Evolutionary conservation across 1,140 invertebrate genomes (phyloP).

Genomic region (Holotrichia oblita): DNA sequence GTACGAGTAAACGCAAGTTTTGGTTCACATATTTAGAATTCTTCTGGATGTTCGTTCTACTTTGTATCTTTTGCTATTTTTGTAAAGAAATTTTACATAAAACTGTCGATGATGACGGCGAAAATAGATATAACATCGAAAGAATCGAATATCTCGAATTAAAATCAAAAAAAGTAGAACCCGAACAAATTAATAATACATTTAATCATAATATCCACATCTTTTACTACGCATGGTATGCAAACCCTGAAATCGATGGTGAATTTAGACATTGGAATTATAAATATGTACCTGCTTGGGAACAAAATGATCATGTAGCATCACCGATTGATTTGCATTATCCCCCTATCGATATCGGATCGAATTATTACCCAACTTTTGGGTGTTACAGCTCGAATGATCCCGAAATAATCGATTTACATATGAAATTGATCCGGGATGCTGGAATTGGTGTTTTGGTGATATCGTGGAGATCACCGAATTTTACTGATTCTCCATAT

Average conservation of each 20-base stretch:
- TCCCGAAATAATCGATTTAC: conserved; percentile 56
- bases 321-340: conserved; percentile 61
- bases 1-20: not conserved
- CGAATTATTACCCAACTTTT: conserved; percentile 63
- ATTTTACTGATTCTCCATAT: conserved; percentile 60
- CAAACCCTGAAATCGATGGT: conserved; percentile 60
- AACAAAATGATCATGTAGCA: conserved; percentile 61
- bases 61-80: not conserved
- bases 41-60: not conserved
- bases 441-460: conserved; percentile 62
- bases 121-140: not conserved
- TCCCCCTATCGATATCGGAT: conserved; percentile 63
- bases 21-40: not conserved
- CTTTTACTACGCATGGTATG: too few relatives aligned
- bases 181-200: not conserved
- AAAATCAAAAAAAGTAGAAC: not conserved
- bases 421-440: conserved; percentile 63
- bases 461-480: conserved; percentile 63
- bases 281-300: conserved; percentile 62
- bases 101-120: not conserved
- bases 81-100: not conserved
- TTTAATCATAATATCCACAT: conserved; percentile 63
- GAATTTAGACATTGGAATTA: conserved; percentile 65
- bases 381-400: conserved; percentile 65
- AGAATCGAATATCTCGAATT: not conserved